These are phyloP conservation scores for Tenodera sinensis DNA, from an alignment of 2,888 invertebrate genomes.

Conservation along the genomic window DNA sequence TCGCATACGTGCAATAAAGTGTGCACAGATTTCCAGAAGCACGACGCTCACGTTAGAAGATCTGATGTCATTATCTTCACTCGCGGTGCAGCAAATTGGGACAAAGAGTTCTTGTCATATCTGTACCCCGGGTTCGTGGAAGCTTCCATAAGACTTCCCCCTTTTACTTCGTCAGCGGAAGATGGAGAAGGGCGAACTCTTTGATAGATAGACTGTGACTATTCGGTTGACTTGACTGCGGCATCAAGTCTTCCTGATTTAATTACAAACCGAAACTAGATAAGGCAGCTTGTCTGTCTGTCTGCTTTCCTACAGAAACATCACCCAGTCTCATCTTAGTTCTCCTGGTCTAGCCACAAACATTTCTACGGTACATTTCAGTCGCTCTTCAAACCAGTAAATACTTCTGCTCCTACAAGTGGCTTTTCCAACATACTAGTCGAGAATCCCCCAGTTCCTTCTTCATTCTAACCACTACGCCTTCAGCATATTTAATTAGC, in stretches of 20 bases:
- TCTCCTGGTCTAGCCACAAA: not conserved
- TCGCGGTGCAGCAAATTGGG: not conserved
- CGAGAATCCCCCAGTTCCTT: not conserved
- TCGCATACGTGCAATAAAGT: not conserved
- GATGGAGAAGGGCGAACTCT: not conserved
- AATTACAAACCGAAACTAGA: constrained; percentile 17
- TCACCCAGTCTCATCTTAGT: not conserved
- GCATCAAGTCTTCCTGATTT: constrained; percentile 10
- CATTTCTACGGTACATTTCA: no score
- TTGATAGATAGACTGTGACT: constrained; percentile 15
- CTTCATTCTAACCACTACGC: not conserved
- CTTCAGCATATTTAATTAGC: not conserved
- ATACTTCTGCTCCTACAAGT: not conserved
- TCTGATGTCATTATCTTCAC: not conserved
- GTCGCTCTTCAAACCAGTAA: not conserved
- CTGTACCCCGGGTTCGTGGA: not conserved
- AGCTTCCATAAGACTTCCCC: not conserved
- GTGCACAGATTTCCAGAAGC: not conserved
- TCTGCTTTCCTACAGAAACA: not conserved
- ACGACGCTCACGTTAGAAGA: not conserved
- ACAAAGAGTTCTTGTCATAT: not conserved
- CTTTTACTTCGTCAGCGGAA: not conserved
- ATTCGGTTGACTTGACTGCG: not conserved
- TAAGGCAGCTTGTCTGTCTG: not conserved
- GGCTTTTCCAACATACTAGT: not conserved